A percentile compares a stretch with the other conserved stretches of the same genome.
phyloP scores from a whole-genome alignment of 2,113 vertebrate genomes.

The Chlorodrepanis virens region DNA sequence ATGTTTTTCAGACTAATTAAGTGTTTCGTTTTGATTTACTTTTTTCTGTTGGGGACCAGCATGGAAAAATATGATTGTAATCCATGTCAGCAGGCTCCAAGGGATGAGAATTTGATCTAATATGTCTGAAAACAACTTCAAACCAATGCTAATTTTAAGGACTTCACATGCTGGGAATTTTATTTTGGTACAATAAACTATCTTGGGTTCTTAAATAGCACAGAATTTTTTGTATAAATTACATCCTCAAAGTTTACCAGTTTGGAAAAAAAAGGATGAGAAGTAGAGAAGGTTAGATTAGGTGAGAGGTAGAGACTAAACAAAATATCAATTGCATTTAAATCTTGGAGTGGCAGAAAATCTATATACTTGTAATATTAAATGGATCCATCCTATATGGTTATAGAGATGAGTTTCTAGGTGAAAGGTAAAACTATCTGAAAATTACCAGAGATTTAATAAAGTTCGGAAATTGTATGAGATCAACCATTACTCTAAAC shows the following conservation, averaged over 20 bases:
- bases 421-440: neutral
- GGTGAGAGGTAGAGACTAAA: neutral
- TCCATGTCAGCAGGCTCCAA: neutral
- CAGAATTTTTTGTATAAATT: neutral
- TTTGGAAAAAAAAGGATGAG: neutral
- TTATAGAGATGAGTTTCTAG: neutral
- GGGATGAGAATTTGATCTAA: neutral
- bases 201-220: neutral
- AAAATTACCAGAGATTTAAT: slow-evolving; percentile 26
- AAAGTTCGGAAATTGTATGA: neutral
- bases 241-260: neutral
- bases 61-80: neutral
- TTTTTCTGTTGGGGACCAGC: neutral
- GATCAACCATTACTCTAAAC: neutral
- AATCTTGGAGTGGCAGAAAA: neutral
- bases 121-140: neutral
- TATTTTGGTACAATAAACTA: neutral
- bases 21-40: neutral
- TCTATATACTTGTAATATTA: neutral
- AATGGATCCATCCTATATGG: neutral
- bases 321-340: neutral
- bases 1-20: neutral
- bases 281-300: neutral
- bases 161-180: neutral
- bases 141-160: neutral